Percentiles rank a stretch among this genome's conserved stretches.
Evolutionary conservation across 35 echinoderm and acorn worm genomes (phyloP).

Genomic region (Lytechinus pictus): DNA sequence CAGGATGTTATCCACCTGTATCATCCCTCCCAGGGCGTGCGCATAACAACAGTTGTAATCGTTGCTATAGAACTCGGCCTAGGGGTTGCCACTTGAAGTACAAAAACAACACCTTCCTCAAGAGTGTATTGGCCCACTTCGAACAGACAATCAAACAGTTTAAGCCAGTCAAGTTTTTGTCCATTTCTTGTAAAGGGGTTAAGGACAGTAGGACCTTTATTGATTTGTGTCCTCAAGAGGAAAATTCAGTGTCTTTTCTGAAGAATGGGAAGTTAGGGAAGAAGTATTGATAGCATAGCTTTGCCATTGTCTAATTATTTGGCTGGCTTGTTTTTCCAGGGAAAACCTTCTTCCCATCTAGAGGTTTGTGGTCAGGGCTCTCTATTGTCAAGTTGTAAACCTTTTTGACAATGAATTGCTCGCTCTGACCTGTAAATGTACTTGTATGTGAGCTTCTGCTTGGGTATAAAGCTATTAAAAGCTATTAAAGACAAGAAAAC

Average conservation of each 20-base stretch:
- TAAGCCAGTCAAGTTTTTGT: neutral
- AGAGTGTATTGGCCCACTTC: constrained; percentile 9
- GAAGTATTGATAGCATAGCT: neutral
- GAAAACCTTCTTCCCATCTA: neutral
- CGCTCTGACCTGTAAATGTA: neutral
- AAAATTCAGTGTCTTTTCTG: neutral
- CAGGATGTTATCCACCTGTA: neutral
- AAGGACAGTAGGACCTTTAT: neutral
- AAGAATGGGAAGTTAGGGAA: neutral
- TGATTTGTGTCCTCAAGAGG: neutral
- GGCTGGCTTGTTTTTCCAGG: neutral
- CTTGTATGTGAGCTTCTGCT: neutral
- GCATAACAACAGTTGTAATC: neutral
- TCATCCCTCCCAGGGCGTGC: neutral
- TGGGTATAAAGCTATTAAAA: neutral
- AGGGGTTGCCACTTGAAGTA: neutral
- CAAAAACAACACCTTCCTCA: neutral
- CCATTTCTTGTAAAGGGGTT: neutral
- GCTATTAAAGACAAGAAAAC: neutral
- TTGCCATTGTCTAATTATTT: neutral
- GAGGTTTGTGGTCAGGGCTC: neutral
- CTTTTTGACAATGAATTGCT: neutral
- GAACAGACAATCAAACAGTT: neutral
- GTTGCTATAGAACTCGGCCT: neutral
- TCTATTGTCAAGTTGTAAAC: neutral